phyloP scores from a whole-genome alignment of 2,113 vertebrate species.

The Malaclemys terrapin region DNA sequence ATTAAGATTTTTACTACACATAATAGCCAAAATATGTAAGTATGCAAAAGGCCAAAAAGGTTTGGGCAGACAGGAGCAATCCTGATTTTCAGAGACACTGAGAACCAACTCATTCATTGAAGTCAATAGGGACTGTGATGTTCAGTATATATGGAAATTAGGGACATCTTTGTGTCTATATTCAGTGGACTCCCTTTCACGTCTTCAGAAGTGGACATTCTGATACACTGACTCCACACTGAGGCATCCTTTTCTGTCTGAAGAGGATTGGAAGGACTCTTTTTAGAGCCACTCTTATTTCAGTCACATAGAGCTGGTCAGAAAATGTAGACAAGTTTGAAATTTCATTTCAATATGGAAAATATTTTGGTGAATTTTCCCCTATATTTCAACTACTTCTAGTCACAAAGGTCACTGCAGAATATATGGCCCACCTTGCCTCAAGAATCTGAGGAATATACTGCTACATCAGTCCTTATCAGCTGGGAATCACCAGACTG shows the following conservation, averaged over 20 bases:
- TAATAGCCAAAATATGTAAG: background rate
- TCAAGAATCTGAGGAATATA: accelerated
- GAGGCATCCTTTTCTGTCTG: background rate
- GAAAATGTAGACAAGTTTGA: constrained; percentile 48
- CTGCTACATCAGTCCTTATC: background rate
- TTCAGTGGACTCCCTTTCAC: background rate
- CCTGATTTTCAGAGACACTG: background rate
- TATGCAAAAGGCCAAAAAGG: background rate
- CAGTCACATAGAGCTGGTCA: constrained; percentile 50
- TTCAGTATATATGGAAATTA: background rate
- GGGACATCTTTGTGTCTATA: background rate
- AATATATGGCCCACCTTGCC: background rate
- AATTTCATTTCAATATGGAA: background rate
- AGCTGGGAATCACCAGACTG: background rate
- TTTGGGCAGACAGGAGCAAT: background rate
- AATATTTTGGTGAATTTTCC: constrained; percentile 9
- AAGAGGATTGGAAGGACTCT: constrained; percentile 8
- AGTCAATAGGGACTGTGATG: background rate
- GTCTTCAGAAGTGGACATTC: background rate
- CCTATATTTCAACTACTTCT: background rate
- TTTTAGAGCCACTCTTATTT: background rate
- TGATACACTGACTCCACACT: background rate
- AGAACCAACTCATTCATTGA: background rate
- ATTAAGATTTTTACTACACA: background rate
- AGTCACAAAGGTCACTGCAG: background rate